A percentile compares a stretch with the other conserved stretches of the same genome.
phyloP scores from a whole-genome alignment of 2,888 invertebrate species.

The Lumbricus terrestris region DNA sequence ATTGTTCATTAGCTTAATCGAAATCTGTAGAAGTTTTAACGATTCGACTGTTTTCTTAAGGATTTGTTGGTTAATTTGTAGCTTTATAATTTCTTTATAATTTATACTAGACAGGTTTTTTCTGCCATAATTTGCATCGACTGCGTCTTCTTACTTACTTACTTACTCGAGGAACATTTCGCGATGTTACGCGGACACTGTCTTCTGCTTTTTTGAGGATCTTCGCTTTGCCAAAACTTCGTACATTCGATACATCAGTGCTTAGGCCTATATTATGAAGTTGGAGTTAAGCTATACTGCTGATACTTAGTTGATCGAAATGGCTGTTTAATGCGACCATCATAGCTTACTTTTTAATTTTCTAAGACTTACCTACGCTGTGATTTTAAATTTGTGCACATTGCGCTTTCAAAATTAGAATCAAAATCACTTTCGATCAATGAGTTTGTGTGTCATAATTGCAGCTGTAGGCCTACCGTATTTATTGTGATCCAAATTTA shows the following conservation, averaged over 20 bases:
- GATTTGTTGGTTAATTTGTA: background rate
- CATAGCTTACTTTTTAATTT: background rate
- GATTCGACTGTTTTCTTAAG: background rate
- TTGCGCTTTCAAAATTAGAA: background rate
- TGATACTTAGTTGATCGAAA: background rate
- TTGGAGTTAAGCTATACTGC: background rate
- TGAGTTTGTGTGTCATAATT: too few species aligned
- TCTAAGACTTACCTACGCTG: background rate
- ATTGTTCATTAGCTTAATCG: background rate
- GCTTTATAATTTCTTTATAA: too few species aligned
- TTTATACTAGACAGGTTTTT: background rate
- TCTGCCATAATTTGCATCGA: background rate
- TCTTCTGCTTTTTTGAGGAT: background rate
- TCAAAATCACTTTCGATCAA: background rate
- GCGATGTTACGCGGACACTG: background rate
- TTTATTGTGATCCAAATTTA: too few species aligned
- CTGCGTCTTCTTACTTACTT: background rate
- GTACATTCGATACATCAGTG: background rate
- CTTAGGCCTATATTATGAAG: too few species aligned
- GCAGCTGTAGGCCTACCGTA: too few species aligned
- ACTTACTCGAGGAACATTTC: too few species aligned
- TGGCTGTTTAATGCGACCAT: background rate
- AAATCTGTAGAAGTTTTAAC: background rate
- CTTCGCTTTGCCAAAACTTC: background rate
- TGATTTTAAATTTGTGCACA: background rate